Conservation (phyloP, 2,797 vertebrate genomes). For the Potorous gilbertii region DNA sequence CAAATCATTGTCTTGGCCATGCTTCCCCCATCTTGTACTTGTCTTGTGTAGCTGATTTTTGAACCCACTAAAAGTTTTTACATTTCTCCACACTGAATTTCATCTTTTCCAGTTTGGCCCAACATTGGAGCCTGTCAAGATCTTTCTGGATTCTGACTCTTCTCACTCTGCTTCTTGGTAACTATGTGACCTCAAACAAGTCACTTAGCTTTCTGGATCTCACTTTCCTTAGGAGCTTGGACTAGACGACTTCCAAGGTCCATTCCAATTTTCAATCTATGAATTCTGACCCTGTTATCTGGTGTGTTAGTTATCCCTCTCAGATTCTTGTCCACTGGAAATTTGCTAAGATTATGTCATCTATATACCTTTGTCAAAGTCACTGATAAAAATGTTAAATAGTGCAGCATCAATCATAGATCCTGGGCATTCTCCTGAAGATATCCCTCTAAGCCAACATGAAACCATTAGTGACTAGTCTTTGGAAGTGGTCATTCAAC, state of each 20-base stretch:
- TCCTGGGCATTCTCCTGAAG: neutral
- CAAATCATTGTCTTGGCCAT: neutral
- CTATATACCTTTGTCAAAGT: neutral
- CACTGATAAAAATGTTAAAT: neutral
- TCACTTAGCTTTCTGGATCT: neutral
- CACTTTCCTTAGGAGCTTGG: neutral
- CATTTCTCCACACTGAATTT: neutral
- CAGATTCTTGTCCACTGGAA: neutral
- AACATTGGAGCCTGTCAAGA: neutral
- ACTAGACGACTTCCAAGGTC: neutral
- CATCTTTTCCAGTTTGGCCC: neutral
- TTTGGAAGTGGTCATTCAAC: neutral
- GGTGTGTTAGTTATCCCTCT: neutral
- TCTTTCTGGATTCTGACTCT: neutral
- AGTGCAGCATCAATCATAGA: neutral
- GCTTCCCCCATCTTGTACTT: neutral
- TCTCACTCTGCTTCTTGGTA: neutral
- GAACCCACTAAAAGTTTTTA: neutral
- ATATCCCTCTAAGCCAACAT: neutral
- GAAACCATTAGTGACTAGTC: neutral
- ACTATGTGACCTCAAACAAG: neutral
- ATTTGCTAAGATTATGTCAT: neutral
- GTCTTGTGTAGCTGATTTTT: neutral
- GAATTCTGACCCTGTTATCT: neutral
- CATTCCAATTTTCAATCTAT: neutral